Evolutionary conservation across 2,888 invertebrate species (phyloP), one percentile per base, ranked within the genome.

Genomic region (Ophion costatus): DNA sequence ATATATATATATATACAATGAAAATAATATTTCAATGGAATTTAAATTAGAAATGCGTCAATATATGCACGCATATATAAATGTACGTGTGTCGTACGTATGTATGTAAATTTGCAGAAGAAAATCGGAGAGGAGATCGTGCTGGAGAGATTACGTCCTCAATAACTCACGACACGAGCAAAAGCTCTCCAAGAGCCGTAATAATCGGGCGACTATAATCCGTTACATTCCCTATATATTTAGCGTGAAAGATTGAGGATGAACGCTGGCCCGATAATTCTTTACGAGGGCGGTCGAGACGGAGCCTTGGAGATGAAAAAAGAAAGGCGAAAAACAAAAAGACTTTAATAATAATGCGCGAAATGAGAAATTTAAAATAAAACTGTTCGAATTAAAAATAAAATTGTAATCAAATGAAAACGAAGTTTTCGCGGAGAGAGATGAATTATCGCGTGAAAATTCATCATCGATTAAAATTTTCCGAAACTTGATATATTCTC

Each of bases 181-280:
- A 70, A 80, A 74, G 57, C 69, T 77, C 57, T n/a, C 22, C 29
- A 74, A 38, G 69, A 80, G 80, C 80, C 57, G 83, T 83, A 78
- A 83, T 83, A 83, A 83, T 83, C 83, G 80, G 22, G 64, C 42
- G 83, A 83, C 74, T 70, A 83, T 80, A 83, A 83, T 74, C 70
- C 83, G 74, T 70, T 70, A 80, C 64, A 57, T 77, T 59, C 45
- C 42, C 80, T 59, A 76, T 83, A 83, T 75, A 83, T 83, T 83
- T 83, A 83, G 80, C 70, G 63, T 80, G 83, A 83, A 70, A 75
- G 74, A 83, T 83, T 73, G 79, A 78, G 82, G 56, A 74, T 75
- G 75, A 81, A 57, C 79, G 77, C 64, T 73, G 74, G 70, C 80
- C 45, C 83, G 75, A 80, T 83, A 80, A 75, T 80, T 83, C 83